Evolutionary conservation across 1,140 invertebrate genomes (phyloP).

Genomic region (Grapholita molesta): DNA sequence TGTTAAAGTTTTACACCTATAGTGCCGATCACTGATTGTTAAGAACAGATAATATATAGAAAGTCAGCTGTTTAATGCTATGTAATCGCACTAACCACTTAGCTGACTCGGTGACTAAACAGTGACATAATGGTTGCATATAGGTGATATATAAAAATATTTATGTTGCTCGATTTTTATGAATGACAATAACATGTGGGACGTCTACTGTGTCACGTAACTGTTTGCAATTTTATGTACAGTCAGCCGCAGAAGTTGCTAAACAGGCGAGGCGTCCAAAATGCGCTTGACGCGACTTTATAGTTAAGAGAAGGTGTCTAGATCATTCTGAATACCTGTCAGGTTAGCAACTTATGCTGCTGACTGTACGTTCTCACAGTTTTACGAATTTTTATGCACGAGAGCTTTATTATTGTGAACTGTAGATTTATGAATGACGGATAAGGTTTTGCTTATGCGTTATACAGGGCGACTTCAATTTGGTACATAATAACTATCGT

Average conservation of each 20-base stretch:
- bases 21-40: too few relatives aligned
- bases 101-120: too few relatives aligned
- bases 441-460: background rate
- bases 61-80: too few relatives aligned
- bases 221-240: background rate
- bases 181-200: background rate
- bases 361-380: background rate
- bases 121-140: background rate
- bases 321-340: background rate
- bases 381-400: background rate
- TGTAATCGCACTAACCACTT: too few relatives aligned
- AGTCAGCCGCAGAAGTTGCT: too few relatives aligned
- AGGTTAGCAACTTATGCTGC: too few relatives aligned
- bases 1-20: too few relatives aligned
- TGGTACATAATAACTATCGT: too few relatives aligned
- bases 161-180: background rate
- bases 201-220: background rate
- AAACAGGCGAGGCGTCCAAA: too few relatives aligned
- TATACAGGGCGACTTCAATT: background rate
- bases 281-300: too few relatives aligned
- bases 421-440: background rate
- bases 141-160: background rate
- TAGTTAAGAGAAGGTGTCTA: background rate
- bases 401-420: background rate
- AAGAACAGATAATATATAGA: too few relatives aligned